Evolutionary conservation across 2,888 invertebrate genomes (phyloP), one percentile per base, ranked within the genome.

Genomic region (Steinernema carpocapsae): DNA sequence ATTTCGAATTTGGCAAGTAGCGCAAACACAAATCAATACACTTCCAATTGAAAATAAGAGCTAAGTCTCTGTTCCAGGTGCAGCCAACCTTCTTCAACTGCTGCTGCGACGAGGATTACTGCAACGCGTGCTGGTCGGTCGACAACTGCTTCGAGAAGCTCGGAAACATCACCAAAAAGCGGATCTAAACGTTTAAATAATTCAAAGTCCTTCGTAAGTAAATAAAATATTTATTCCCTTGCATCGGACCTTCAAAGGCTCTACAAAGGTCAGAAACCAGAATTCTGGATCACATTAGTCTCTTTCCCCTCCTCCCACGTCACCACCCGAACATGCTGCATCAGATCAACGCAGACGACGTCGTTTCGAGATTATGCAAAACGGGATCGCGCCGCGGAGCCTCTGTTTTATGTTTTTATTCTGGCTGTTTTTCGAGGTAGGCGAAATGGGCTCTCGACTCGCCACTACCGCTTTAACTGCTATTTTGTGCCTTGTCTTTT

Each of bases 91-190:
- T n/a, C 64, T 64, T 64, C 64, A 64, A 64, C 64, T 64, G 64
- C 64, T 64, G 64, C 64, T 64, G 64, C 64, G 64, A 64, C 37
- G 17, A 64, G 10, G 26, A 64, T 29, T 64, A 64, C 64, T 64
- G 64, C 14, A 64, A 64, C 64, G 64, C 64, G 2, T 64, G 64
- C n/a, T 12, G 26, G 26, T 64, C 64, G 12, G 64, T 64, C 32
- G 64, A 64, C 17, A 37, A 37, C 14, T 64, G 64, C 32, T 64
- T 64, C 32, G 64, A 64, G 32, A 64, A 64, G 64, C 64, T 64
- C 17, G 64, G 64, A 32, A 64, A 64, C 37, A 64, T 64, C 64
- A 64, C 64, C 4, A 64, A 64, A 22, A 19, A 24, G 10, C 52
- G 52, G 2, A 12, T 52, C 3, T 52, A 12, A 48, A 37, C 10